Base-by-base conservation (phyloP, 2,797 vertebrate species). In the Mallotus villosus region DNA sequence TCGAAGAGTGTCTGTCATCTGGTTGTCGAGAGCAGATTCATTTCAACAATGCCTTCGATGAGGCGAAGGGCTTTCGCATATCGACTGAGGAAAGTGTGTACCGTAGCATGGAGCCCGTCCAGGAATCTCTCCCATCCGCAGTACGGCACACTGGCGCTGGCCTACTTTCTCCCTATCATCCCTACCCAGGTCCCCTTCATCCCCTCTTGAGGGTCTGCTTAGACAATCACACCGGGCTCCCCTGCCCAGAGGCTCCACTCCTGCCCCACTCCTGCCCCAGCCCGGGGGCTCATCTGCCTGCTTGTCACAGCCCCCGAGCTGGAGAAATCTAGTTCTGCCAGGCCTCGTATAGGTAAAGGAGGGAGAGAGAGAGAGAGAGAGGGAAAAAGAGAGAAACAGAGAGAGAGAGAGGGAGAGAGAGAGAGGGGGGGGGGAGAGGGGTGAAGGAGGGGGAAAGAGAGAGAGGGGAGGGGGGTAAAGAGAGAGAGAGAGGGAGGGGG, bases 131-230 rank as follows among this genome's bases (percentile, higher is more conserved):
- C 72, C 74, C 74, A 79, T 82, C 79, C 88, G 87, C 81, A 83
- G 64, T 58, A 76, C 79, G 69, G 77, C 80, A 70, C 12, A n/a
- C 5, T 37, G 67, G 82, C 76, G n/a, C 76, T 90, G 89, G 74
- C 90, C 88, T 90, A 90, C 85, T 91, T 90, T 86, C 83, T 82
- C 74, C 63, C 70, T 78, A 79, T 85, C 86, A 68, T 85, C 76
- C 79, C 72, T 16, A 69, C 81, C 81, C 82, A 76, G 74, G 77
- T 72, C 75, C 74, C 55, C 79, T 82, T 86, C 78, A 80, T 83
- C 77, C 72, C 73, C 63, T 55, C 69, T 70, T 82, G 80, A 80
- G 78, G 82, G 72, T 78, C 67, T 70, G 68, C 14, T 68, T 41
- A 74, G 70, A 75, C 70, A 74, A 71, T 72, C 80, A 51, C 29